Percentiles rank a stretch among this genome's conserved stretches.
phyloP scores from a whole-genome alignment of 2,797 vertebrate genomes.

The Atherinosoma microstoma region DNA sequence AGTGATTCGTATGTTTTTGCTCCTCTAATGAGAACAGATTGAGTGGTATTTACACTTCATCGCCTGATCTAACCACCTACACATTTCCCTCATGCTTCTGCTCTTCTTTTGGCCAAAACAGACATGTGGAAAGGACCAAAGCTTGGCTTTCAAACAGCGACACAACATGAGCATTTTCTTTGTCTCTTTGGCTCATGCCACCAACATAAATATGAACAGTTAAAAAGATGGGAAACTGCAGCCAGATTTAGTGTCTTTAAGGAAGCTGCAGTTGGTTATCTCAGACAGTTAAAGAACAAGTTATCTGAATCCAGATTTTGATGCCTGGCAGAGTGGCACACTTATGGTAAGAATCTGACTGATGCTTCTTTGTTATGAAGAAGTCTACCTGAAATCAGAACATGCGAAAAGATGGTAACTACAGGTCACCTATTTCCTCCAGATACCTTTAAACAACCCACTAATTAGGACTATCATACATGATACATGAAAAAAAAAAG shows the following conservation, averaged over 20 bases:
- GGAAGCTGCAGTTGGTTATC: slow-evolving; percentile 4
- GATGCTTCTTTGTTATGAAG: slow-evolving; percentile 16
- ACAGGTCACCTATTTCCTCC: slow-evolving; percentile 6
- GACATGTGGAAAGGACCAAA: slow-evolving; percentile 73
- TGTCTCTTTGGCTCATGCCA: slow-evolving; percentile 58
- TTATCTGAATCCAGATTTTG: slow-evolving; percentile 11
- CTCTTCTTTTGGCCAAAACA: slow-evolving; percentile 74
- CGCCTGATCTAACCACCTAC: slow-evolving; percentile 81
- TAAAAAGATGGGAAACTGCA: slow-evolving; percentile 37
- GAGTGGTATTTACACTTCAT: slow-evolving; percentile 86
- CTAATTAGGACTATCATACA: slow-evolving; percentile 1
- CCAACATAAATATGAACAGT: slow-evolving; percentile 48
- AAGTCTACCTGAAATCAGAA: slow-evolving; percentile 8
- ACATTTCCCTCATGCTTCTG: slow-evolving; percentile 74
- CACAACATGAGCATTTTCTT: slow-evolving; percentile 68
- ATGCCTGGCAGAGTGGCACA: slow-evolving; percentile 7
- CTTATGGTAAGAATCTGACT: slow-evolving; percentile 1
- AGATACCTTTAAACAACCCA: slow-evolving; percentile 16
- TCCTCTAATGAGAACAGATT: slow-evolving; percentile 85
- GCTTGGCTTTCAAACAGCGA: slow-evolving; percentile 68
- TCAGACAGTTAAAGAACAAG: slow-evolving; percentile 5
- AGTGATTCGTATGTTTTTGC: slow-evolving; percentile 80
- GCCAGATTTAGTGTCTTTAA: slow-evolving; percentile 29
- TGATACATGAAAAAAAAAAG: slow-evolving; percentile 18
- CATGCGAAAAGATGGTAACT: neutral